Evolutionary conservation across 1,140 invertebrate genomes (phyloP), one percentile per base, ranked within the genome.

Genomic region (Saxidomus purpurata): DNA sequence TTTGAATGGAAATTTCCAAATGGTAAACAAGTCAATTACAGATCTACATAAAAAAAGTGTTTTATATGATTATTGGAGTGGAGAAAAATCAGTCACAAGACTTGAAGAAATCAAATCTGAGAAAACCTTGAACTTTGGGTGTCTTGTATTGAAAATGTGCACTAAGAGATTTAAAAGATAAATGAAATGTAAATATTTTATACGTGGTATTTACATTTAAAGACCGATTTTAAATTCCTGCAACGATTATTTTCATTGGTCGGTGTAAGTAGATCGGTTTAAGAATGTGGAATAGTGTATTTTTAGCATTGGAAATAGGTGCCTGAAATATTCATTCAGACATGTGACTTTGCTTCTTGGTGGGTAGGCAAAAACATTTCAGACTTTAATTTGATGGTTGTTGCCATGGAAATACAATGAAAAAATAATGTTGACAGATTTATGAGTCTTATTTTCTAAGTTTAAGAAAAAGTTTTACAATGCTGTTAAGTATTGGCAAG

Each of bases 171-270:
- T 63, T 25, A 63, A 63, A 3, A 63, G 59, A 63, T 63, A 8
- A 63, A 28, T 63, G 25, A 63, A 63, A 63, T 63, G 59, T 63
- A 28, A 63, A 63, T 63, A 63, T 15, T 63, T 63, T 25, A n/a
- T 63, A 63, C 28, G 19, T 22, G 25, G 4, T 55, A 11, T 55
- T 55, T 13, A 55, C 52, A 55, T 8, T 49, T 22, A 22, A 55
- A 13, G 6, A 55, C n/a, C n/a, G n/a, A n/a, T n/a, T 55, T 55
- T 55, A 55, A 55, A 55, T 55, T 6, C n/a, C 6, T 8, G 9
- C 22, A 55, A 11, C 4, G n/a, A 22, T 55, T 55, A 15, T 28
- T 63, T 63, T 63, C 59, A 63, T 63, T 43, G 43, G 43, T 43
- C 15, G 15, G 43, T 43, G 4, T 4, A 15, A 43, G 6, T 43